Conservation (phyloP, 2,113 vertebrate genomes). For the Cricetomys ansorgei region DNA sequence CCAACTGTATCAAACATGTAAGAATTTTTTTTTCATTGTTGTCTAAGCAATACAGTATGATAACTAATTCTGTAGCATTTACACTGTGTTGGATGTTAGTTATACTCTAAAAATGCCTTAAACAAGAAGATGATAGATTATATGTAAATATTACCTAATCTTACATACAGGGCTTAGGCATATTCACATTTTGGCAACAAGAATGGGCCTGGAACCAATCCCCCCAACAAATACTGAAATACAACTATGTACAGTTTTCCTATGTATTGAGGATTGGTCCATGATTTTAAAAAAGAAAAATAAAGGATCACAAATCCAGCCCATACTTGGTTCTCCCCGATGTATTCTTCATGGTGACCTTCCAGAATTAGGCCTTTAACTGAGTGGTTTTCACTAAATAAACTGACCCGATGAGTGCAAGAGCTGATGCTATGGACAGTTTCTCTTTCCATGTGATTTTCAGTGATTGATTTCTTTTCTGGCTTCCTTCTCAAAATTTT, state of each 20-base stretch:
- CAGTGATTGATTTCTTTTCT: conserved; percentile 78
- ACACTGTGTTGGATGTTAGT: not conserved
- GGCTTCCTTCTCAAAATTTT: conserved; percentile 72
- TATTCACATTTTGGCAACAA: not conserved
- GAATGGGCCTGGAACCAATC: not conserved
- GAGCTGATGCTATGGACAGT: conserved; percentile 75
- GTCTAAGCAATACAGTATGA: not conserved
- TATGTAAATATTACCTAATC: not conserved
- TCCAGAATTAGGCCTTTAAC: conserved; percentile 48
- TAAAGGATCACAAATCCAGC: not conserved
- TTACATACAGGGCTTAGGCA: not conserved
- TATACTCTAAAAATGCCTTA: not conserved
- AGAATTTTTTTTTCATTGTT: not conserved
- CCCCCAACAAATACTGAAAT: not conserved
- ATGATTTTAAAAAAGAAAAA: not conserved
- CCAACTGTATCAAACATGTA: not conserved
- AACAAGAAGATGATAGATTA: not conserved
- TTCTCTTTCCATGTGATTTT: conserved; percentile 79
- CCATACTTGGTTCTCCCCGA: conserved; percentile 53
- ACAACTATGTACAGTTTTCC: not conserved
- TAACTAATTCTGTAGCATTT: not conserved
- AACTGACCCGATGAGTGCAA: conserved; percentile 77
- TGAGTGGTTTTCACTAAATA: conserved; percentile 67
- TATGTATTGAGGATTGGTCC: not conserved
- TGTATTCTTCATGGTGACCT: not conserved